Percentiles rank a stretch among this genome's conserved stretches.
These are phyloP conservation scores for Nephila pilipes DNA, from an alignment of 1,140 invertebrate genomes.

Conservation along the genomic window DNA sequence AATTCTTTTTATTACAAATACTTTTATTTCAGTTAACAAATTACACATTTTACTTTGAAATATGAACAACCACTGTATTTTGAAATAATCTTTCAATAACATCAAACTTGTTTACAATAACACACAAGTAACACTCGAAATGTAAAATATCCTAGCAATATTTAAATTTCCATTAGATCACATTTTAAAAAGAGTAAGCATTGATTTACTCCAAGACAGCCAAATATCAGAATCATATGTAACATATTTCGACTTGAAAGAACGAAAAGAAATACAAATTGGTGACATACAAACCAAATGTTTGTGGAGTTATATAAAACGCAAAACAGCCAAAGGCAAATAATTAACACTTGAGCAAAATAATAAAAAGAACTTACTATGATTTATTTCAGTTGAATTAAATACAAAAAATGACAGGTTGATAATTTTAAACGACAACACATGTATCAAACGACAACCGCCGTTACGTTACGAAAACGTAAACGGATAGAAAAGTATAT, in stretches of 20 bases:
- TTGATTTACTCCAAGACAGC: too few species aligned
- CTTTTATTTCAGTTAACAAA: too few species aligned
- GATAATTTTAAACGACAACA: conserved; percentile 18
- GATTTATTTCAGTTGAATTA: neutral
- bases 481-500: conserved; percentile 35
- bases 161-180: too few species aligned
- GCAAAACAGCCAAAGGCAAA: neutral
- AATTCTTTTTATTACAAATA: neutral
- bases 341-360: neutral
- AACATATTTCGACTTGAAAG: too few species aligned
- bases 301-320: neutral
- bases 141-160: neutral
- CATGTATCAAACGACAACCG: conserved; percentile 34
- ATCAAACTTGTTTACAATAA: neutral
- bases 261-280: too few species aligned
- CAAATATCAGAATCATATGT: too few species aligned
- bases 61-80: too few species aligned
- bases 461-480: conserved; percentile 6
- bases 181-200: too few species aligned
- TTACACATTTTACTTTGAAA: too few species aligned
- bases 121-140: neutral
- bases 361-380: neutral
- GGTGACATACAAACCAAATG: too few species aligned
- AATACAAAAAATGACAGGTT: neutral
- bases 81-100: too few species aligned